Evolutionary conservation across 2,113 vertebrate species (phyloP).

Genomic region (Callipepla squamata): DNA sequence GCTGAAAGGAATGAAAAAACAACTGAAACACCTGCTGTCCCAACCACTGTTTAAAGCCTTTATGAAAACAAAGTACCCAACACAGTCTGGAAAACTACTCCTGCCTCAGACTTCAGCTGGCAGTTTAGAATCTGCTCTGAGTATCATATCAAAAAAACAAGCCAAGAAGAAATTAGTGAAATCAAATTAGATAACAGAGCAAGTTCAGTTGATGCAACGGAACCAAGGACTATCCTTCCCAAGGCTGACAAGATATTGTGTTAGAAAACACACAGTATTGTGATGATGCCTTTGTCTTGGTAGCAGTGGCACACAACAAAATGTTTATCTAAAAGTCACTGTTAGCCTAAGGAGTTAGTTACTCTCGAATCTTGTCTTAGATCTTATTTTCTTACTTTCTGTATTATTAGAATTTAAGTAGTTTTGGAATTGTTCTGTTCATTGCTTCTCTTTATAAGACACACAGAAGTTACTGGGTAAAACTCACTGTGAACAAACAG

Average conservation of each 20-base stretch:
- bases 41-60: constrained; percentile 86
- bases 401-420: neutral
- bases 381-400: neutral
- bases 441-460: neutral
- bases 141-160: constrained; percentile 76
- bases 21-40: constrained; percentile 86
- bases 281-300: neutral
- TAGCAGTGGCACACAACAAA: neutral
- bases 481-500: neutral
- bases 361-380: neutral
- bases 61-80: constrained; percentile 92
- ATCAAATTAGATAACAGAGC: neutral
- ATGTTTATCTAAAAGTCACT: neutral
- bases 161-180: constrained; percentile 51
- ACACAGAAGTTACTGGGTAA: neutral
- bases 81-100: constrained; percentile 87
- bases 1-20: constrained; percentile 90
- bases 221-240: neutral
- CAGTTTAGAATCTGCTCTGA: constrained; percentile 80
- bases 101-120: constrained; percentile 60
- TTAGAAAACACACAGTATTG: neutral
- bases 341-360: neutral
- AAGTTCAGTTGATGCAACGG: neutral
- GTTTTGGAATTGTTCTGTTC: constrained; percentile 1
- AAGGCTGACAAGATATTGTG: neutral